Conservation (phyloP, 2,113 vertebrate species). For the Argyrosomus japonicus region DNA sequence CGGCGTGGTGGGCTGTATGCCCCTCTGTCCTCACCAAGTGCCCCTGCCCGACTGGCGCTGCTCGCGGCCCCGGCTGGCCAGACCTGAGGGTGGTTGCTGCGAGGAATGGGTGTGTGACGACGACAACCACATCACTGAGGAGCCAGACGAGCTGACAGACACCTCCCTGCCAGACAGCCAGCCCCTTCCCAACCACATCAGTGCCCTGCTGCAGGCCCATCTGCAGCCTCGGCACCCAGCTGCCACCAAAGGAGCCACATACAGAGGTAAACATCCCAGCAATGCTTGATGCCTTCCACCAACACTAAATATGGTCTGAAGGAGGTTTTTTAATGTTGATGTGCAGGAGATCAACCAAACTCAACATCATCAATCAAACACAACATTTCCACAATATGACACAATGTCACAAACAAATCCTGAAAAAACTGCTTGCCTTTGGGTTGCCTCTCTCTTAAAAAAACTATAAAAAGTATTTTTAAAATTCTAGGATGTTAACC, state of each 20-base stretch:
- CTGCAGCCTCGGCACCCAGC: slow-evolving; percentile 19
- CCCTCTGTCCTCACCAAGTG: slow-evolving; percentile 81
- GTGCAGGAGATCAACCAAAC: not conserved
- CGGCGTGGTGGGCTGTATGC: slow-evolving; percentile 85
- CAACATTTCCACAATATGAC: not conserved
- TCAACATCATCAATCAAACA: not conserved
- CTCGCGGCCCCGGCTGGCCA: slow-evolving; percentile 67
- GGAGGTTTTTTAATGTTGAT: not conserved
- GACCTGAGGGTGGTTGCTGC: slow-evolving; percentile 75
- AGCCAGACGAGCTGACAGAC: slow-evolving; percentile 49
- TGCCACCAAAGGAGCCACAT: slow-evolving; percentile 12
- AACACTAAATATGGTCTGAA: not conserved
- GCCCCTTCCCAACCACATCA: slow-evolving; percentile 79
- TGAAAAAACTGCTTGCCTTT: not conserved
- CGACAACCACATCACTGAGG: slow-evolving; percentile 81
- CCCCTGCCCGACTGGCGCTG: slow-evolving; percentile 78
- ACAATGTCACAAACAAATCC: not conserved
- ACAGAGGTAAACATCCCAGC: slow-evolving; percentile 68
- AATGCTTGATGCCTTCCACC: not conserved
- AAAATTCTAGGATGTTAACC: not conserved
- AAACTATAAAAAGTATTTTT: not conserved
- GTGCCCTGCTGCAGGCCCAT: slow-evolving; percentile 54
- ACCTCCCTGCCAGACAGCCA: slow-evolving; percentile 29
- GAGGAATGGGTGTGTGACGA: slow-evolving; percentile 84
- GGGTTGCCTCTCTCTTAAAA: no score